A percentile compares a stretch with the other conserved stretches of the same genome.
Conservation (phyloP, 2,113 vertebrate genomes). For the Heliornis fulica region DNA sequence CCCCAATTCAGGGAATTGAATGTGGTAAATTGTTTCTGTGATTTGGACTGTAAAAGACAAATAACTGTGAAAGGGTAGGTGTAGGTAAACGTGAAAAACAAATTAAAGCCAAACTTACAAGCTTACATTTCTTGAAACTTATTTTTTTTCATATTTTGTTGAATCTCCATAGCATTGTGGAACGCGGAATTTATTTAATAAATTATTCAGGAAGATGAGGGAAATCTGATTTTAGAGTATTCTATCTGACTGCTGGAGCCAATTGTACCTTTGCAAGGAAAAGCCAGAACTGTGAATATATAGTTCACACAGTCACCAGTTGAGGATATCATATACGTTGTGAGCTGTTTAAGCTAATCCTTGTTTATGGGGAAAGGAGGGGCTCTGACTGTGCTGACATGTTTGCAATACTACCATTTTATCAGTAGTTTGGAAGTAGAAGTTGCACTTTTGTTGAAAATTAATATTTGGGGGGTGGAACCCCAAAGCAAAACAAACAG, state of each 20-base stretch:
- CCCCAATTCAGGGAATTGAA: not conserved
- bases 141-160: not conserved
- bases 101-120: not conserved
- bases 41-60: not conserved
- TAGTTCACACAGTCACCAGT: not conserved
- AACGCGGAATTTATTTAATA: not conserved
- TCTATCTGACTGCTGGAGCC: not conserved
- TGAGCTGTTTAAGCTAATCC: not conserved
- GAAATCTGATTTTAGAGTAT: not conserved
- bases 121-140: not conserved
- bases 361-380: not conserved
- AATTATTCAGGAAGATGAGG: not conserved
- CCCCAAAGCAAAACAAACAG: not conserved
- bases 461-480: too few relatives aligned
- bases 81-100: not conserved
- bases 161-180: not conserved
- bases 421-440: not conserved
- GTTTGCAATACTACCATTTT: not conserved
- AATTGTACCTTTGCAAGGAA: not conserved
- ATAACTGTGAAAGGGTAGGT: not conserved
- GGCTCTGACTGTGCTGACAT: fast-evolving
- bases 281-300: not conserved
- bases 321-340: not conserved
- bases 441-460: not conserved
- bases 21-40: not conserved